Percentiles rank a stretch among this genome's conserved stretches.
Conservation (phyloP, 2,888 invertebrate species). For the Andrena chrysosceles region DNA sequence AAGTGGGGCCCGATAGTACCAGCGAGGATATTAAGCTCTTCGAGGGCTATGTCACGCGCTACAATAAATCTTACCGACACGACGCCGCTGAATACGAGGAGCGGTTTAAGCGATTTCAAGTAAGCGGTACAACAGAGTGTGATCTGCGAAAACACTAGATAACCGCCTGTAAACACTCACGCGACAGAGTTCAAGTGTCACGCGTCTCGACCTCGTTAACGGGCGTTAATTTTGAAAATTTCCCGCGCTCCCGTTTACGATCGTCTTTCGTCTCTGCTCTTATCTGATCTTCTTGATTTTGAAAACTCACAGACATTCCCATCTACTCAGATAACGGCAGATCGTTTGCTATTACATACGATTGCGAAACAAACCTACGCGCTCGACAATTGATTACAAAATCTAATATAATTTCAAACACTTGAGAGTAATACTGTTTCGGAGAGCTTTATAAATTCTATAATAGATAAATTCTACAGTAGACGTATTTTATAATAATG, state of each 20-base stretch:
- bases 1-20: constrained; percentile 78
- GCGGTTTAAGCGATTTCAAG: constrained; percentile 85
- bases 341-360: background rate
- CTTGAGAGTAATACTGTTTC: background rate
- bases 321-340: background rate
- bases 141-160: background rate
- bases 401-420: too few species aligned
- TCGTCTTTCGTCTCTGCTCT: background rate
- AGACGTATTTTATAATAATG: background rate
- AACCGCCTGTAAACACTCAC: background rate
- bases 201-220: background rate
- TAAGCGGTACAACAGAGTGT: constrained; percentile 64
- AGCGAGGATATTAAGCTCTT: constrained; percentile 83
- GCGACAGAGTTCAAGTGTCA: background rate
- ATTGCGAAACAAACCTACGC: background rate
- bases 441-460: background rate
- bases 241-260: constrained; percentile 33
- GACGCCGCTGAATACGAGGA: constrained; percentile 83
- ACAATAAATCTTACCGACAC: constrained; percentile 86
- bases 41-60: constrained; percentile 85
- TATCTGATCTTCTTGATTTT: background rate
- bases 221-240: constrained; percentile 35
- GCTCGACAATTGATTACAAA: too few species aligned
- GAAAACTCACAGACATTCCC: background rate
- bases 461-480: background rate